Evolutionary conservation across 2,797 vertebrate genomes (phyloP), one percentile per base, ranked within the genome.

Genomic region (Epinephelus coioides): DNA sequence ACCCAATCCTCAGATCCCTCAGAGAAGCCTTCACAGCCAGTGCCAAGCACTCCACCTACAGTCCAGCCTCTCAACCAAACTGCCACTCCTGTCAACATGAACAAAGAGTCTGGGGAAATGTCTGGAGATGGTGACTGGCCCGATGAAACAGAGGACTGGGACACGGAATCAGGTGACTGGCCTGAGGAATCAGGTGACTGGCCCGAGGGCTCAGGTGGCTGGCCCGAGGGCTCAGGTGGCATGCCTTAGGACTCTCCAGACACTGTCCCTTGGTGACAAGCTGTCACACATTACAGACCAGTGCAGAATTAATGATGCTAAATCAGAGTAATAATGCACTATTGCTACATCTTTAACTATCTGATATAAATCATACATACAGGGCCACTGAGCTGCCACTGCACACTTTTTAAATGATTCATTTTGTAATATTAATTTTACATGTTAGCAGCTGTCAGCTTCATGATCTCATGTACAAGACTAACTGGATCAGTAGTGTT

Each of bases 391-490:
- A 49, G 25, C 56, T 73, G n/a, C 51, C 14, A 51, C 12, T 51
- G 7, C 6, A 72, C 18, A 38, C 12, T 69, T 72, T 49, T 27
- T 38, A 46, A 54, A 18, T 71, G 19, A 60, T 60, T 54, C n/a
- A 60, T 4, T 73, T 17, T 59, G 18, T 50, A 53, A 55, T 56
- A 57, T 71, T 72, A 0, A 49, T 73, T 63, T 50, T 30, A 44
- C 21, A 7, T 34, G 34, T 34, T 34, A 8, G 6, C 19, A 53
- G 25, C 11, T 67, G 34, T 77, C 30, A 56, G 12, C 6, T 55
- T 65, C 8, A 54, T 69, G 6, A 47, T 54, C 12, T 68, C 14
- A n/a, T 55, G 25, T 62, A 50, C 6, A 18, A 65, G 84, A 69
- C 12, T 46, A 79, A 72, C 21, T 17, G 13, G 12, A 73, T 64